Conservation (phyloP, 1,140 invertebrate genomes). For the Pseudachorutes palmiensis region DNA sequence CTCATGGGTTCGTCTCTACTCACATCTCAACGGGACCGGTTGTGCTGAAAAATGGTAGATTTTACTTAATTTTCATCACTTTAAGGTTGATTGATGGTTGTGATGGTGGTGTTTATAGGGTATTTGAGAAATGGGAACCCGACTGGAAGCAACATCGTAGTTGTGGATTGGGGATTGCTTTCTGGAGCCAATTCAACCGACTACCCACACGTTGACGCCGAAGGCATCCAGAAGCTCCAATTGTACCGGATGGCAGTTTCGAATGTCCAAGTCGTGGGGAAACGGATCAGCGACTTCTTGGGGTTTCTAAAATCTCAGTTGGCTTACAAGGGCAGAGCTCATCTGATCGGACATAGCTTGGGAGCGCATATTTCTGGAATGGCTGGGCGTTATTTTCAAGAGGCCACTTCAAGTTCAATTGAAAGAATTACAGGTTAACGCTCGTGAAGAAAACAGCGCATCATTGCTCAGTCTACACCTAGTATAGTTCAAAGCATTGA, state of each 20-base stretch:
- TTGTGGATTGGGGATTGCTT: constrained; percentile 21
- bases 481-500: background rate
- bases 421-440: constrained; percentile 11
- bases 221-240: background rate
- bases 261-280: constrained; percentile 13
- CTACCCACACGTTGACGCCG: background rate
- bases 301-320: constrained; percentile 9
- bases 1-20: constrained; percentile 10
- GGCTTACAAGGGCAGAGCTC: background rate
- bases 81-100: background rate
- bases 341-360: constrained; percentile 6
- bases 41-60: constrained; percentile 16
- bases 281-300: constrained; percentile 14
- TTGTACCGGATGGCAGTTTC: constrained; percentile 1
- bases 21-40: background rate
- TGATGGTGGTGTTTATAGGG: background rate
- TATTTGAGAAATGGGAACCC: constrained; percentile 4
- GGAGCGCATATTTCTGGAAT: constrained; percentile 1
- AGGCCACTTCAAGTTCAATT: background rate
- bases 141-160: constrained; percentile 7
- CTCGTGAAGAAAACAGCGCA: background rate
- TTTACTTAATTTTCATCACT: background rate
- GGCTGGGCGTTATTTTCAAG: background rate
- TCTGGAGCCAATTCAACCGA: background rate
- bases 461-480: background rate